These are phyloP conservation scores for Embiotoca jacksoni DNA, from an alignment of 2,113 vertebrate species.

Conservation along the genomic window DNA sequence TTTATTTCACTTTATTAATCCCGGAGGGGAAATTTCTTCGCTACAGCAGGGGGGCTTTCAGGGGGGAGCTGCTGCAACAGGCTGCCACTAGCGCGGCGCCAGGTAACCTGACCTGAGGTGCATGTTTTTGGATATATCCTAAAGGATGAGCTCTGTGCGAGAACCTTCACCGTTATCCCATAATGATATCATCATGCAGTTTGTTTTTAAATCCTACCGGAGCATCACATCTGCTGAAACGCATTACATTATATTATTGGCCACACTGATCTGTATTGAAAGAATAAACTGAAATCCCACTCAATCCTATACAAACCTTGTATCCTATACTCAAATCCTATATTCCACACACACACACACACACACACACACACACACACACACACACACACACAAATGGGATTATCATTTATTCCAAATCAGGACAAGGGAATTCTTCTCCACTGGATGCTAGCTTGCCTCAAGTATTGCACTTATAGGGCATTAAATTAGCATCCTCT, in stretches of 20 bases:
- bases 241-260: background rate
- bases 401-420: background rate
- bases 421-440: background rate
- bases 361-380: no score
- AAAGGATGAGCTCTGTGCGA: background rate
- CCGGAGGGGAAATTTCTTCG: no score
- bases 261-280: background rate
- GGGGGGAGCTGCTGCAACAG: no score
- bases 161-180: conserved; percentile 22
- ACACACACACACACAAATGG: no score
- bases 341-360: background rate
- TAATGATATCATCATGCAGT: background rate
- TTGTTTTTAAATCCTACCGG: no score
- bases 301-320: no score
- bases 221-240: background rate
- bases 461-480: background rate
- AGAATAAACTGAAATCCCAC: background rate
- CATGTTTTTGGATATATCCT: background rate
- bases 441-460: background rate
- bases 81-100: no score
- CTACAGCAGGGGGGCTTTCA: no score
- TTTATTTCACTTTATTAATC: no score
- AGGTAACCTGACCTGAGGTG: no score
- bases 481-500: background rate
- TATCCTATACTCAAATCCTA: background rate